phyloP scores from a whole-genome alignment of 2,113 vertebrate species.

The Gasterosteus nipponicus region DNA sequence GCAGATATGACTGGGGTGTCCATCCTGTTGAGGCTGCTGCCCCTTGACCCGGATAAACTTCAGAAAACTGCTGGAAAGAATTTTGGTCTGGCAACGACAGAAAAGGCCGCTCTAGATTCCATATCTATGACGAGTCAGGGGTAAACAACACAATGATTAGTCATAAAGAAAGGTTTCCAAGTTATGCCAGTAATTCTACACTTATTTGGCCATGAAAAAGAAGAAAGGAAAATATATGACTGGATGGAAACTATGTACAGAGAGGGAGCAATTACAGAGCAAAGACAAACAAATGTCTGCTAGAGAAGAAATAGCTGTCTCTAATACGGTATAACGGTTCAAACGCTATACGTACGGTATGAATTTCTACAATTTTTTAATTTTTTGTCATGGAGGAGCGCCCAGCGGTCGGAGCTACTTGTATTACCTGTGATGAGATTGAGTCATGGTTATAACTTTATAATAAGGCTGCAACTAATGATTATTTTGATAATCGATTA shows the following conservation, averaged over 20 bases:
- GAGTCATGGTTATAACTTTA: too few species aligned
- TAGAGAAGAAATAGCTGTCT: neutral
- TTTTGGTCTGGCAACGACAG: neutral
- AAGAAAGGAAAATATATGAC: neutral
- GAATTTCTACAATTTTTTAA: too few species aligned
- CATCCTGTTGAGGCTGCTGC: neutral
- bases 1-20: neutral
- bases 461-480: too few species aligned
- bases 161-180: neutral
- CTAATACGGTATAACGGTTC: too few species aligned
- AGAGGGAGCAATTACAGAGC: neutral
- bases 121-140: neutral
- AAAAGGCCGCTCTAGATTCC: slow-evolving; percentile 1
- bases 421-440: too few species aligned
- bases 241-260: neutral
- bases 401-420: too few species aligned
- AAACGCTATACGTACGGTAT: too few species aligned
- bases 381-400: too few species aligned
- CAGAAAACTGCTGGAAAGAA: neutral
- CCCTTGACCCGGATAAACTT: neutral
- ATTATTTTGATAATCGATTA: too few species aligned
- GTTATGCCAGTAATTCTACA: neutral
- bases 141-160: neutral
- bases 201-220: slow-evolving; percentile 13
- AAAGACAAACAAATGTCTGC: neutral